A percentile compares a stretch with the other conserved stretches of the same genome.
These are phyloP conservation scores for Eidolon helvum DNA, from an alignment of 2,113 vertebrate genomes.

Conservation along the genomic window DNA sequence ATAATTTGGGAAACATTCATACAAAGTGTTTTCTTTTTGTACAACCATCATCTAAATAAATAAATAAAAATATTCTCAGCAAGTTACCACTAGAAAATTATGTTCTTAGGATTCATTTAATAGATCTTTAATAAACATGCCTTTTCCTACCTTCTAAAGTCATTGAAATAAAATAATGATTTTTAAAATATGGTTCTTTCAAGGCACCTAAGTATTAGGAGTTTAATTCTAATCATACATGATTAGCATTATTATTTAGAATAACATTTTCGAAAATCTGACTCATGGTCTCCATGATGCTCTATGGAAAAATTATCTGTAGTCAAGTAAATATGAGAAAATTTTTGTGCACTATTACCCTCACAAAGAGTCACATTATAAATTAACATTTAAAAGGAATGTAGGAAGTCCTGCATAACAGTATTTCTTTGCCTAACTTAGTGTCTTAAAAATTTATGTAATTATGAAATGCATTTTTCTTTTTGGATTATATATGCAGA, in stretches of 20 bases:
- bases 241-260: background rate
- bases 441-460: slow-evolving; percentile 4
- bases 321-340: background rate
- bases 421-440: background rate
- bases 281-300: background rate
- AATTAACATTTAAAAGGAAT: background rate
- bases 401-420: background rate
- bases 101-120: slow-evolving; percentile 7
- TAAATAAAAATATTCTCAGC: background rate
- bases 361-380: background rate
- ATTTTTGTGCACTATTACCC: background rate
- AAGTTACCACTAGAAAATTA: background rate
- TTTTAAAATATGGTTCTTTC: background rate
- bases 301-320: background rate
- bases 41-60: background rate
- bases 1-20: slow-evolving; percentile 16
- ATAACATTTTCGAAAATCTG: background rate
- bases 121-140: background rate
- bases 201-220: background rate
- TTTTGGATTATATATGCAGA: background rate
- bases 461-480: background rate
- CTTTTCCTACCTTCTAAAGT: background rate
- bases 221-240: background rate
- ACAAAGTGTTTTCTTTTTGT: background rate
- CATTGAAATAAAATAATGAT: background rate